Evolutionary conservation across 2,113 vertebrate species (phyloP).

Genomic region (Trinectes maculatus): DNA sequence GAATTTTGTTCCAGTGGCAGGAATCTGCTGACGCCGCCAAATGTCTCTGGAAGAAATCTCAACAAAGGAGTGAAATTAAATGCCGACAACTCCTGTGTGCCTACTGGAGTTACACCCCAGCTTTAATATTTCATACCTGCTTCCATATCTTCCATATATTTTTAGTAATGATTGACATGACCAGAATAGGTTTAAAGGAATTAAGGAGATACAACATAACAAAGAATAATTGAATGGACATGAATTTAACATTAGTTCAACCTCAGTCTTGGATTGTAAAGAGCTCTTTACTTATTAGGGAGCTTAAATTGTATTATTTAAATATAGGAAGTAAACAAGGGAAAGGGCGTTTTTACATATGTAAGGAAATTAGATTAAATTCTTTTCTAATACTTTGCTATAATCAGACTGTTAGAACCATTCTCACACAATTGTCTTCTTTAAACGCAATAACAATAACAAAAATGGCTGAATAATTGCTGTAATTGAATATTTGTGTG

Average conservation of each 20-base stretch:
- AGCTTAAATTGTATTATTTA: conserved; percentile 9
- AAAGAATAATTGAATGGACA: conserved; percentile 12
- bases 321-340: background rate
- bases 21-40: conserved; percentile 80
- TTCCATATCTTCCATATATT: conserved; percentile 33
- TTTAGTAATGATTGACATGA: conserved; percentile 45
- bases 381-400: background rate
- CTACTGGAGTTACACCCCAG: conserved; percentile 47
- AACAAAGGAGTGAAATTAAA: conserved; percentile 81
- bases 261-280: background rate
- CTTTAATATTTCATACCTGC: conserved; percentile 65
- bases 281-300: background rate
- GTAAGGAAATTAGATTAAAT: no score
- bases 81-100: conserved; percentile 69
- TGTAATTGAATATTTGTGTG: background rate
- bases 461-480: background rate
- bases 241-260: background rate
- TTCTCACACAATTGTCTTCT: background rate
- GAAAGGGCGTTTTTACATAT: no score
- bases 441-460: background rate
- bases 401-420: background rate
- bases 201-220: conserved; percentile 17
- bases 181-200: conserved; percentile 20
- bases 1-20: conserved; percentile 70
- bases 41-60: conserved; percentile 78